Percentiles rank a stretch among this genome's conserved stretches.
These are phyloP conservation scores for Phacellophora camtschatica DNA, from an alignment of 30 jellyfish, hydroid and myxozoan genomes.

Conservation along the genomic window DNA sequence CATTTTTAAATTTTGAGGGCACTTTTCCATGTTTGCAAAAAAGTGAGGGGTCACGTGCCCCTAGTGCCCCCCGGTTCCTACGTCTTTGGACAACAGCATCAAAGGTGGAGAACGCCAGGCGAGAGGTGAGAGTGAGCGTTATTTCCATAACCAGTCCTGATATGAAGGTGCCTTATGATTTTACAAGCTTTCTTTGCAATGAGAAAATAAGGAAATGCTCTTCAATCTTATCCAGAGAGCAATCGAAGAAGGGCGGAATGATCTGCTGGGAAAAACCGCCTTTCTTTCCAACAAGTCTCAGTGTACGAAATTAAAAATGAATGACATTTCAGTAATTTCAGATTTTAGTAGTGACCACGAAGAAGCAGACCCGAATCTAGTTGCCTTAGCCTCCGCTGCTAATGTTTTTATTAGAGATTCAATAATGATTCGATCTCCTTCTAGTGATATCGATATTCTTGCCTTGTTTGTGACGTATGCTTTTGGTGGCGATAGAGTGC, in stretches of 20 bases:
- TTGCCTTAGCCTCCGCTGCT: conserved; percentile 32
- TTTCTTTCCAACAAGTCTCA: conserved; percentile 23
- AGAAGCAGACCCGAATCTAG: conserved; percentile 37
- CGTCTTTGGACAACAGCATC: conserved; percentile 43
- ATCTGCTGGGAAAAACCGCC: background rate
- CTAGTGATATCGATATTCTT: conserved; percentile 18
- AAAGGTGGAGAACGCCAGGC: conserved; percentile 44
- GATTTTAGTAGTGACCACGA: conserved; percentile 23
- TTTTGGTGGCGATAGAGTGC: conserved; percentile 1
- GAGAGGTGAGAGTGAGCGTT: conserved; percentile 40
- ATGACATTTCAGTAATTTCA: background rate
- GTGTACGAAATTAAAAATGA: background rate
- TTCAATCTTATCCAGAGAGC: conserved; percentile 23
- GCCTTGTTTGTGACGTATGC: conserved; percentile 21
- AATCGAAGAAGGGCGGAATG: conserved; percentile 6
- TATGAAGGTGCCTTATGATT: conserved; percentile 33
- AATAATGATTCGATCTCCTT: background rate
- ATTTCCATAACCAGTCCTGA: conserved; percentile 44
- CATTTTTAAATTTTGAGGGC: too few relatives aligned
- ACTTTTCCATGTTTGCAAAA: too few relatives aligned
- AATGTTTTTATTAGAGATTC: background rate
- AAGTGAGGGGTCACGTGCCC: too few relatives aligned
- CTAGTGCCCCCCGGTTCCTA: too few relatives aligned
- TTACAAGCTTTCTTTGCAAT: conserved; percentile 16
- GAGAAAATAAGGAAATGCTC: conserved; percentile 11